Base-by-base conservation (phyloP, 2,888 invertebrate genomes). In the Pogonocherus hispidulus region DNA sequence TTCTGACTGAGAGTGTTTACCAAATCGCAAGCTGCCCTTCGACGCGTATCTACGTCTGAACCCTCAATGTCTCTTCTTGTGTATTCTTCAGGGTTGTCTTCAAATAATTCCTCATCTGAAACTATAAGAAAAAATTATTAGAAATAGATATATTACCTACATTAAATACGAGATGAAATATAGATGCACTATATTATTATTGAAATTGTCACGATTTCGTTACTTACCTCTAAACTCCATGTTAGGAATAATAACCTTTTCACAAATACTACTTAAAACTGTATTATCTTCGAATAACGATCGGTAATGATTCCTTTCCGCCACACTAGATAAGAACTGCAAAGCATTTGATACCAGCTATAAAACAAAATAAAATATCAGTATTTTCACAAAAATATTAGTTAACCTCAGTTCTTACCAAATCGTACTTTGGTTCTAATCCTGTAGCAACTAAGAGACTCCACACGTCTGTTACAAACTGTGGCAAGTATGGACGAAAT, bases 221-320 rank as follows among this genome's bases (percentile, higher is more conserved):
- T n/a, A n/a, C n/a, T 80, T 83, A 95, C 95, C 92, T 89, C 99
- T 90, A 77, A 99, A 97, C 85, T 97, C 94, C 91, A 99, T 94
- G 84, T 99, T 99, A 0, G 99, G 98, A 79, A 99, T 96, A 79
- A 99, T 95, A n/a, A 99, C 96, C 85, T 97, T 97, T 84, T 99
- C 97, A 84, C 98, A 99, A 73, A 98, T 97, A 79, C 92, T 94
- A 74, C 94, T 93, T 4, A 99, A 88, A 2, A 95, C 95, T 55
- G 90, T 90, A 0, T 94, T 92, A 83, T 95, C 94, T 84, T 97
- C 95, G 83, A 99, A 99, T 27, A 99, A 86, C 73, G 90, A 88
- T 74, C 95, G 92, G 84, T 98, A 97, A 71, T 93, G 94, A 44
- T 92, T 90, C 76, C 97, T 91, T 82, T 97, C 97, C 0, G 98